Conservation (phyloP, 2,797 vertebrate genomes). For the Sphenopsis melanotis region DNA sequence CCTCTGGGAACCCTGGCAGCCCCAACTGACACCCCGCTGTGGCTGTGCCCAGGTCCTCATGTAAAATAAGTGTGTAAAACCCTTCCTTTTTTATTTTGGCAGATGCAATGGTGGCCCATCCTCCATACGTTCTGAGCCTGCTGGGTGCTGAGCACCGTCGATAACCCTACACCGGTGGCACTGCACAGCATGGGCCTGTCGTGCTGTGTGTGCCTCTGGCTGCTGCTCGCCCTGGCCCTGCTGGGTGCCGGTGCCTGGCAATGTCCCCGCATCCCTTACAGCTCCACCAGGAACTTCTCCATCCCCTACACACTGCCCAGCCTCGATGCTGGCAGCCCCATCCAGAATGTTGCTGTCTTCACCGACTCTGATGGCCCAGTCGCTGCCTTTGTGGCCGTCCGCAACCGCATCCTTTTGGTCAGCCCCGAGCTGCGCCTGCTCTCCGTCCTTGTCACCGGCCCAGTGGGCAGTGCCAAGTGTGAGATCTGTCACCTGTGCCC, state of each 20-base stretch:
- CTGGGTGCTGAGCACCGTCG: not conserved
- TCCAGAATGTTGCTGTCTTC: constrained; percentile 86
- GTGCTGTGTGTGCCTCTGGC: not conserved
- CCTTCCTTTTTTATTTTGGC: not conserved
- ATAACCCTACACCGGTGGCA: not conserved
- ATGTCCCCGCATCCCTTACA: constrained; percentile 75
- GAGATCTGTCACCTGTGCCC: constrained; percentile 81
- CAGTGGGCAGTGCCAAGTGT: constrained; percentile 79
- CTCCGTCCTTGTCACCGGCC: constrained; percentile 76
- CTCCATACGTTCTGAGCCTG: rapidly evolving
- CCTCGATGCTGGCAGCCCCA: constrained; percentile 73
- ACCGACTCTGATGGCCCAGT: not conserved
- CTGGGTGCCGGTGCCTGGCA: not conserved
- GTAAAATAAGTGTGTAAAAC: rapidly evolving
- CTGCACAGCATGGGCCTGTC: not conserved
- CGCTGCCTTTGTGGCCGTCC: constrained; percentile 83
- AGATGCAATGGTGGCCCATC: not conserved
- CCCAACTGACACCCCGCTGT: not conserved
- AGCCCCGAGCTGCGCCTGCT: constrained; percentile 49
- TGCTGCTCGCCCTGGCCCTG: not conserved
- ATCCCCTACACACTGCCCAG: constrained; percentile 82
- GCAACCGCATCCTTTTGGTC: constrained; percentile 84
- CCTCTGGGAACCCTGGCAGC: not conserved
- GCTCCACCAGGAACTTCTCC: constrained; percentile 79
- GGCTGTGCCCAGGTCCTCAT: not conserved